Evolutionary conservation across 2,888 invertebrate species (phyloP).

Genomic region (Megaustenia siamemsis): DNA sequence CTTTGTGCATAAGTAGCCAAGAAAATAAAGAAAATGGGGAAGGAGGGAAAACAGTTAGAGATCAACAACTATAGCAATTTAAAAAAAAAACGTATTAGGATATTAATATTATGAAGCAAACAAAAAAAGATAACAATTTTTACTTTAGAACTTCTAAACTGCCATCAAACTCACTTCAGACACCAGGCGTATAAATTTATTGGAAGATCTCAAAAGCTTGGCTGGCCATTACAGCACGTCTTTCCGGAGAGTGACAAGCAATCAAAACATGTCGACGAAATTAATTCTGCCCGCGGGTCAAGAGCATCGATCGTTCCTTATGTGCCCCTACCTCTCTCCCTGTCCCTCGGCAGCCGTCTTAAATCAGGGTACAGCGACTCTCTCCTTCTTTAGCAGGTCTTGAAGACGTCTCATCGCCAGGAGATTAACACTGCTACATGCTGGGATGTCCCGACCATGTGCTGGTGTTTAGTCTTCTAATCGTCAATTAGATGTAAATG

Average conservation of each 20-base stretch:
- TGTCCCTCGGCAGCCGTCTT: conserved; percentile 29
- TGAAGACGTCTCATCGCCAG: background rate
- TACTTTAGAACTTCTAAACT: background rate
- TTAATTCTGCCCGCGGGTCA: conserved; percentile 45
- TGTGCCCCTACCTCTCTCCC: background rate
- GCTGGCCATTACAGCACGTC: conserved; percentile 32
- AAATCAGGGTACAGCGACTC: conserved; percentile 42
- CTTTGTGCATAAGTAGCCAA: too few relatives aligned
- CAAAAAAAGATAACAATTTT: too few relatives aligned
- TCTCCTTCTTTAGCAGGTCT: conserved; percentile 7
- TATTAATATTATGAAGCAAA: too few relatives aligned
- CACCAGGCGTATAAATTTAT: background rate
- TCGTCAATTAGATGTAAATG: too few relatives aligned
- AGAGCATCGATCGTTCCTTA: conserved; percentile 33
- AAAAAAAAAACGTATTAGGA: too few relatives aligned
- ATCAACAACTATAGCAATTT: too few relatives aligned
- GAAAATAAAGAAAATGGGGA: too few relatives aligned
- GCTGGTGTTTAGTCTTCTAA: too few relatives aligned
- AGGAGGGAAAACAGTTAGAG: too few relatives aligned
- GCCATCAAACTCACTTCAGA: background rate
- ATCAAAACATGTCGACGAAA: conserved; percentile 46
- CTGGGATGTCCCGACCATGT: background rate
- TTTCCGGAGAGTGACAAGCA: conserved; percentile 41
- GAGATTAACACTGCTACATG: conserved; percentile 16
- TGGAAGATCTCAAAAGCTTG: conserved; percentile 38